Percentiles rank a stretch among this genome's conserved stretches.
Evolutionary conservation across 2,888 invertebrate species (phyloP).

Genomic region (Nephrotoma appendiculata): DNA sequence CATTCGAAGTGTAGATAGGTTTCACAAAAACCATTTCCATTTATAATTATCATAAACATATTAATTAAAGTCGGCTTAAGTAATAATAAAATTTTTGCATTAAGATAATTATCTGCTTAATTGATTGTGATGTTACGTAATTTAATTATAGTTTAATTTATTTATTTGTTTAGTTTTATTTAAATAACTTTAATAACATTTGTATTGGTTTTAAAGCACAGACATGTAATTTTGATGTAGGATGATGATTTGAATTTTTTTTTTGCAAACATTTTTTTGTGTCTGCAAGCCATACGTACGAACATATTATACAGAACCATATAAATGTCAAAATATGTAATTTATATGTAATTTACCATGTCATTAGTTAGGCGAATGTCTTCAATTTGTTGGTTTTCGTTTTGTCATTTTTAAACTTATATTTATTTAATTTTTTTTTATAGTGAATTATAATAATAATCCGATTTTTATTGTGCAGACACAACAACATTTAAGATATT

Average conservation of each 20-base stretch:
- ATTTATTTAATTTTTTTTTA: not conserved
- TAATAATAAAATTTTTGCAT: not conserved
- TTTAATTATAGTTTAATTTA: not conserved
- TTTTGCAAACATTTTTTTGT: not conserved
- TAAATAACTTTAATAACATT: not conserved
- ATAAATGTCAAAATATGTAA: not conserved
- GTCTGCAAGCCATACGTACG: not conserved
- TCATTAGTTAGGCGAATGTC: not conserved
- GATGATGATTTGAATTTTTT: not conserved
- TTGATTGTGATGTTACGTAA: not conserved
- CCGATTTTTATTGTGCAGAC: not conserved
- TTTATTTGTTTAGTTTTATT: not conserved
- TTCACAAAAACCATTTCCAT: not conserved
- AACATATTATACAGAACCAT: not conserved
- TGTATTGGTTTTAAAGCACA: not conserved
- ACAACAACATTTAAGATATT: not conserved
- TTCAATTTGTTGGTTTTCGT: not conserved
- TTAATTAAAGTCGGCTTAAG: not conserved
- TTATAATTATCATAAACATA: not conserved
- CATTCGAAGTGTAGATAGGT: too few species aligned
- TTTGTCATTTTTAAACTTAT: too few species aligned
- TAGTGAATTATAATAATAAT: not conserved
- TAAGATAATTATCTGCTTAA: not conserved
- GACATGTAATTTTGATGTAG: not conserved
- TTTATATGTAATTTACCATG: not conserved